phyloP scores from a whole-genome alignment of 2,797 vertebrate genomes.

The Oceanodroma leucorhoa region DNA sequence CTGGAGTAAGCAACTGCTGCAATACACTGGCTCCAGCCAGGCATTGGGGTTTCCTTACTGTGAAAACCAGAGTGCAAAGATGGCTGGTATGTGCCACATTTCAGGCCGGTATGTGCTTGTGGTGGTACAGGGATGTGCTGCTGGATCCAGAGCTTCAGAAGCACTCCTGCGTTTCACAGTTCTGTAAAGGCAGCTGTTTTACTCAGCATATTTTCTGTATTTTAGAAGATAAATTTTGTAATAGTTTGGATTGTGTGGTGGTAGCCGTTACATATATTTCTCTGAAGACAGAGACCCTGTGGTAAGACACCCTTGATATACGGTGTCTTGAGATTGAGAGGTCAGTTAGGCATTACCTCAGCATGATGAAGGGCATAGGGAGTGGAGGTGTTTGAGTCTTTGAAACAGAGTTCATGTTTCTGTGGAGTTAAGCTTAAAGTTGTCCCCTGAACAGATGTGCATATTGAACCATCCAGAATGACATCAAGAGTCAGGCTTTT shows the following conservation, averaged over 20 bases:
- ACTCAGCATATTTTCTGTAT: neutral
- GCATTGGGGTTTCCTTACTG: neutral
- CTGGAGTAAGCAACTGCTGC: neutral
- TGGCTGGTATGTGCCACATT: neutral
- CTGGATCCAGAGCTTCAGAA: neutral
- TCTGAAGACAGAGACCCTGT: neutral
- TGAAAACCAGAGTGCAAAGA: neutral
- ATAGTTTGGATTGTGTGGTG: neutral
- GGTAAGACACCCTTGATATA: neutral
- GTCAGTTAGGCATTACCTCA: neutral
- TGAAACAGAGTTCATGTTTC: neutral
- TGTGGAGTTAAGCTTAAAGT: neutral
- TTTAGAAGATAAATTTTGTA: neutral
- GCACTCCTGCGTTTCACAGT: neutral
- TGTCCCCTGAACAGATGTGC: neutral
- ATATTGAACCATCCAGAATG: neutral
- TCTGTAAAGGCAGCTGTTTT: neutral
- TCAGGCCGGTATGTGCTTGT: neutral
- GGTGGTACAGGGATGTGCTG: neutral
- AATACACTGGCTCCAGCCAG: neutral
- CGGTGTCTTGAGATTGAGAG: neutral
- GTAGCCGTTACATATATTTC: neutral
- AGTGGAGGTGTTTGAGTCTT: neutral
- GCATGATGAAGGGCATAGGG: accelerated
- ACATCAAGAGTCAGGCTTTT: neutral